Percentiles rank a stretch among this genome's conserved stretches.
These are phyloP conservation scores for Chauna torquata DNA, from an alignment of 2,113 vertebrate species.

Conservation along the genomic window DNA sequence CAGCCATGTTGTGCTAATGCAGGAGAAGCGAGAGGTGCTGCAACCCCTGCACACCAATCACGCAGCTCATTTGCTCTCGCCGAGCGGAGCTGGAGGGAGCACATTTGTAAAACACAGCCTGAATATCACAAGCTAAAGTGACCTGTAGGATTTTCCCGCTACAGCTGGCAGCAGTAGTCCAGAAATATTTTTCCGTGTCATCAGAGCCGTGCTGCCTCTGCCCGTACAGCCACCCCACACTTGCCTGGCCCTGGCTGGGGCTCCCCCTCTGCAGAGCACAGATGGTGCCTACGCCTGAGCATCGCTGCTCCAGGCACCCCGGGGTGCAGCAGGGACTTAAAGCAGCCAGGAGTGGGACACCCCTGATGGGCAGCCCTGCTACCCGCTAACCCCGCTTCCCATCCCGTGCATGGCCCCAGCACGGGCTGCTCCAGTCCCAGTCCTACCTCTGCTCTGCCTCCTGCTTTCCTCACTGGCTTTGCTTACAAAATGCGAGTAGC, in stretches of 20 bases:
- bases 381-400: neutral
- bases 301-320: neutral
- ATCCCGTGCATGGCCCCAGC: neutral
- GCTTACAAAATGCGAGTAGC: neutral
- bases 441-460: neutral
- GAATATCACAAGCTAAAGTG: neutral
- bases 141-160: neutral
- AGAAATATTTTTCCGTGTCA: neutral
- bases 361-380: neutral
- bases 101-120: neutral
- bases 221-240: neutral
- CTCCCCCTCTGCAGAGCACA: neutral
- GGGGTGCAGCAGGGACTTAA: neutral
- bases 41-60: neutral
- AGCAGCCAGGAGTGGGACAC: neutral
- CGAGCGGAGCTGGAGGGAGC: neutral
- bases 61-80: neutral
- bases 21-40: neutral
- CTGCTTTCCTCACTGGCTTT: neutral
- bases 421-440: rapidly evolving
- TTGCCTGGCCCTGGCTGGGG: neutral
- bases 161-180: neutral
- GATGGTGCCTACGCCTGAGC: neutral
- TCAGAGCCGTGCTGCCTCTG: neutral
- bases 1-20: neutral